phyloP scores from a whole-genome alignment of 2,797 vertebrate genomes.

The Carapus acus region DNA sequence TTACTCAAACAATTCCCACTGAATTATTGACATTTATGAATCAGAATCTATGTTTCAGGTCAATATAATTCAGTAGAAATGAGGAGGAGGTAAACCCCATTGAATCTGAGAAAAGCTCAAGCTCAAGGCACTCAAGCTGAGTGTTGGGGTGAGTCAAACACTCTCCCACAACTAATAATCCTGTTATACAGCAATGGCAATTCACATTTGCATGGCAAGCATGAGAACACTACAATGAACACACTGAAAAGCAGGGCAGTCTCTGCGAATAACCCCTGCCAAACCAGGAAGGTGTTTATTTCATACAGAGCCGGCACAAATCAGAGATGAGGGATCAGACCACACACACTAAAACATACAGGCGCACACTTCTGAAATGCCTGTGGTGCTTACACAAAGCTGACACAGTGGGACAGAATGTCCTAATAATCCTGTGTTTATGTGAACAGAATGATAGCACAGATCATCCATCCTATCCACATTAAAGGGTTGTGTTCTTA shows the following conservation, averaged over 20 bases:
- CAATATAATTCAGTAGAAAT: conserved; percentile 21
- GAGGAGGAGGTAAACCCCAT: conserved; percentile 16
- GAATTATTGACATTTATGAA: no score
- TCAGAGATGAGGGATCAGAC: conserved; percentile 1
- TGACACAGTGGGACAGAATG: no score
- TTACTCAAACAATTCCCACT: no score
- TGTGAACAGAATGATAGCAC: no score
- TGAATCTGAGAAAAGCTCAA: conserved; percentile 25
- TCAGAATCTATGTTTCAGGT: conserved; percentile 13
- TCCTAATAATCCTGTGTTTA: no score
- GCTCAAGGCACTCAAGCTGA: conserved; percentile 19
- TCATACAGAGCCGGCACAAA: conserved; percentile 40
- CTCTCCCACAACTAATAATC: conserved; percentile 43
- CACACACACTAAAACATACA: conserved; percentile 1
- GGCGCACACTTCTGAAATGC: conserved; percentile 3
- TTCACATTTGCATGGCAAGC: conserved; percentile 22
- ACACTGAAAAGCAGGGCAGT: conserved; percentile 10
- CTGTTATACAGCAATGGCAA: conserved; percentile 37
- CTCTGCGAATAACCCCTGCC: conserved; percentile 50
- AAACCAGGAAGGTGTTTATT: conserved; percentile 56
- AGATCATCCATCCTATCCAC: no score
- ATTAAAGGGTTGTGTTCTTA: no score
- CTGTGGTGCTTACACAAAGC: no score
- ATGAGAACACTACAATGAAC: conserved; percentile 2
- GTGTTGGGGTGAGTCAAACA: conserved; percentile 20